Percentiles rank a stretch among this genome's conserved stretches.
phyloP scores from a whole-genome alignment of 2,888 invertebrate genomes.

The Drosophila nigricruria region DNA sequence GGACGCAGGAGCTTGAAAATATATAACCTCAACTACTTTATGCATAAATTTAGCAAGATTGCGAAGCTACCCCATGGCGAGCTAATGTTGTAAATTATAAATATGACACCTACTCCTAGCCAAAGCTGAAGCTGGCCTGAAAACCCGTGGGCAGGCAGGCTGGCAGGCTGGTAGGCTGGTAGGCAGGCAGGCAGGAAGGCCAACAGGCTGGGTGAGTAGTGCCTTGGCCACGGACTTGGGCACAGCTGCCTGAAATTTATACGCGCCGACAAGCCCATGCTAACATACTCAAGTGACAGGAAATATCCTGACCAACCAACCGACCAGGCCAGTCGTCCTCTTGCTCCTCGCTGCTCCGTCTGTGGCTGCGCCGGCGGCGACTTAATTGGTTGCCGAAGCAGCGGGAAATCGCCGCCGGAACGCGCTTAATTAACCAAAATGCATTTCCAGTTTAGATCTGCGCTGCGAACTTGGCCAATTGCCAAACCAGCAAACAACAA shows the following conservation, averaged over 20 bases:
- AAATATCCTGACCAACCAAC: slow-evolving; percentile 62
- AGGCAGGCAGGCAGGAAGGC: slow-evolving; percentile 28
- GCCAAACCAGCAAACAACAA: slow-evolving; percentile 43
- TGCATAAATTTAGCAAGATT: slow-evolving; percentile 79
- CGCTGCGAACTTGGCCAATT: slow-evolving; percentile 55
- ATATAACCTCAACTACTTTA: slow-evolving; percentile 79
- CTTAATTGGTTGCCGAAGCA: slow-evolving; percentile 78
- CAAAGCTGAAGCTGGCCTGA: slow-evolving; percentile 26
- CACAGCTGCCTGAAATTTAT: slow-evolving; percentile 72
- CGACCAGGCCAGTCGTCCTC: slow-evolving; percentile 11
- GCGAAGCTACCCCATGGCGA: slow-evolving; percentile 83
- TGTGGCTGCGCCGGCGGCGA: slow-evolving; percentile 56
- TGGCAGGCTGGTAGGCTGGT: slow-evolving; percentile 25
- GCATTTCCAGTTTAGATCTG: slow-evolving; percentile 67
- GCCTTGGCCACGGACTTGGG: slow-evolving; percentile 26
- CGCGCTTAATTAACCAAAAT: slow-evolving; percentile 79
- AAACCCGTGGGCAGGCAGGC: slow-evolving; percentile 63
- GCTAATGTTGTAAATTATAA: slow-evolving; percentile 84
- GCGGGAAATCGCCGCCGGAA: slow-evolving; percentile 77
- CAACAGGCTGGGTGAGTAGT: slow-evolving; percentile 25
- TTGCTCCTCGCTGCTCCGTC: slow-evolving; percentile 17
- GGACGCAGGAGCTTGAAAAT: slow-evolving; percentile 48
- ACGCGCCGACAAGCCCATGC: slow-evolving; percentile 52
- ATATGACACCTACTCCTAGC: slow-evolving; percentile 83
- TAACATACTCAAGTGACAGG: slow-evolving; percentile 54